Evolutionary conservation across 2,113 vertebrate species (phyloP).

Genomic region (Galemys pyrenaicus): DNA sequence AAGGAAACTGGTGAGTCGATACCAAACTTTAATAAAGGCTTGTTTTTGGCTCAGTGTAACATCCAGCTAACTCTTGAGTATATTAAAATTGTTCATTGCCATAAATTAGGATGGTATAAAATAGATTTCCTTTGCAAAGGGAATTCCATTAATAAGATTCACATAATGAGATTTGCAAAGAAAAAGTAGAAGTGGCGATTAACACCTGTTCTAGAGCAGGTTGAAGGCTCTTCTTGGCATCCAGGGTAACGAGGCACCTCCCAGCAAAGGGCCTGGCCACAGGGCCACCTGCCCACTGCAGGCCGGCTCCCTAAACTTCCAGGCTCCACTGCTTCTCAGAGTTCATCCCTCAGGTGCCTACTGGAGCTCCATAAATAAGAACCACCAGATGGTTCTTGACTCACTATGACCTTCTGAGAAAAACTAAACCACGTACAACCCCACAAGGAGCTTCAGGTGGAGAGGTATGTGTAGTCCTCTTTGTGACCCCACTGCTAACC

Average conservation of each 20-base stretch:
- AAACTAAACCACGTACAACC: background rate
- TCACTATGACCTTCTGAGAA: background rate
- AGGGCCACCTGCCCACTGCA: background rate
- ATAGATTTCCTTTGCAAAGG: constrained; percentile 63
- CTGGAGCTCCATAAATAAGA: background rate
- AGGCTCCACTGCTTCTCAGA: fast-evolving
- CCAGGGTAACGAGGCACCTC: background rate
- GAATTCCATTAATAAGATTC: constrained; percentile 53
- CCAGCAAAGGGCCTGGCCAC: background rate
- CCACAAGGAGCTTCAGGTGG: background rate
- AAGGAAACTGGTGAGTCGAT: constrained; percentile 62
- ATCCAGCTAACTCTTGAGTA: constrained; percentile 51
- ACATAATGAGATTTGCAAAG: constrained; percentile 30
- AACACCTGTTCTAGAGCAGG: background rate
- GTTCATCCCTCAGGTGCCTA: background rate
- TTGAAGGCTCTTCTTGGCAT: background rate
- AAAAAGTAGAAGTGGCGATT: background rate
- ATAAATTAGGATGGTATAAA: constrained; percentile 58
- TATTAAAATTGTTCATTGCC: constrained; percentile 69
- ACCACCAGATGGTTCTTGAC: background rate
- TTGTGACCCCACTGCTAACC: background rate
- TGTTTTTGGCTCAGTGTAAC: constrained; percentile 65
- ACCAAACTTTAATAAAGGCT: constrained; percentile 65
- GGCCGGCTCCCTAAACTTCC: background rate
- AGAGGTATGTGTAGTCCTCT: background rate